Conservation (phyloP, 1,140 invertebrate genomes). For the Conopomorpha cramerella region DNA sequence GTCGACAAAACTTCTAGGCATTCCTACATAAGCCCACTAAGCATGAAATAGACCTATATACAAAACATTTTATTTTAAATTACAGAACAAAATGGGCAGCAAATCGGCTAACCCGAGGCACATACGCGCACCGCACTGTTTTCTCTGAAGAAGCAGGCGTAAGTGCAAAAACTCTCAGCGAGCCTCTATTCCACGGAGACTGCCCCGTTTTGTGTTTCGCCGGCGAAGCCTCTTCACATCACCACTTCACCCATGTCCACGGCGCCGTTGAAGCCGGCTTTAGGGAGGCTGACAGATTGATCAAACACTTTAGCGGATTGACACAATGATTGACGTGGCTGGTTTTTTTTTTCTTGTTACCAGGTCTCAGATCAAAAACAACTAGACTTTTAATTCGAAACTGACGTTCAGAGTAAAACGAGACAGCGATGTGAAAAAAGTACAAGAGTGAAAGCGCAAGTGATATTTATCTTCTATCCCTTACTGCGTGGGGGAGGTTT, state of each 20-base stretch:
- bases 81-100: conserved; percentile 70
- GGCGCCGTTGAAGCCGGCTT: conserved; percentile 80
- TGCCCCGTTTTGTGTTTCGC: conserved; percentile 69
- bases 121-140: conserved; percentile 71
- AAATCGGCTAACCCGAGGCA: conserved; percentile 70
- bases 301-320: conserved; percentile 24
- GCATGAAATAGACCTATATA: too few species aligned
- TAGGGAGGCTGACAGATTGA: conserved; percentile 72
- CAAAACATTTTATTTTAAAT: conserved; percentile 17
- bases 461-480: too few species aligned
- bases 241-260: conserved; percentile 77
- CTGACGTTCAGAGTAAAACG: too few species aligned
- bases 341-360: too few species aligned
- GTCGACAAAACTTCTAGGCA: too few species aligned
- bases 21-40: too few species aligned
- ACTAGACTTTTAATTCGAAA: too few species aligned
- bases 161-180: conserved; percentile 54
- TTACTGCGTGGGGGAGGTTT: too few species aligned
- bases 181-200: conserved; percentile 55
- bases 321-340: too few species aligned
- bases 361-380: too few species aligned
- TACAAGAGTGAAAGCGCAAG: too few species aligned
- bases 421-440: too few species aligned
- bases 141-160: conserved; percentile 58
- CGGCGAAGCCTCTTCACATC: conserved; percentile 72